Base-by-base conservation (phyloP, 2,113 vertebrate genomes). In the Notarius quadriscutis region DNA sequence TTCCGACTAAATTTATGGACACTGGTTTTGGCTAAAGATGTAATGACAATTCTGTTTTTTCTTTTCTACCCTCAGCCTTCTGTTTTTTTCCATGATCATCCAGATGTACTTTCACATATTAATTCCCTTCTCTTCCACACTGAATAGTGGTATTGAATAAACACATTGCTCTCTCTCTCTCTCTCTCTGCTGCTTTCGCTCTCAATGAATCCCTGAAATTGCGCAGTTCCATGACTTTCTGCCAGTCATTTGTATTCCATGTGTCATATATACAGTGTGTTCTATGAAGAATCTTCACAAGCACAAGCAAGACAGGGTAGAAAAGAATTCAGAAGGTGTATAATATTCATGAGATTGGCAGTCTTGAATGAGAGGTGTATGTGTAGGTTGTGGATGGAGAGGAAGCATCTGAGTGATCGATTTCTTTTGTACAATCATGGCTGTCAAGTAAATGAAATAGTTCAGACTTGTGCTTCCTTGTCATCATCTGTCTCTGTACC, bases 261-360 rank as follows among this genome's bases (percentile, higher is more conserved):
- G 30, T 72, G 15, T 57, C 57, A 71, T 41, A 63, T 86, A 81
- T 80, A 55, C 67, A 62, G 57, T 57, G 53, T 20, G n/a, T 83
- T 86, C 62, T 58, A 55, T 82, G 79, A 89, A 83, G 80, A 81
- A 71, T 77, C 86, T 58, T 72, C 55, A 69, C 86, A 84, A 87
- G 81, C 75, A 57, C 83, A 85, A 87, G 81, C 14, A 72, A 69
- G 69, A 75, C 81, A 75, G 81, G 57, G 55, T 87, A 78, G 71
- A 87, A 74, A 71, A 30, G 77, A 83, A 69, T 71, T 85, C 80
- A 83, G 84, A 48, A 50, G 55, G 58, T 71, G 80, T 83, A 25
- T 81, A 62, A 41, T 62, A 62, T 81, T 81, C 58, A 81, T 62
- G 79, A 81, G 79, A 18, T 41, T 62, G 2, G 30, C 30, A 14